phyloP scores from a whole-genome alignment of 2,113 vertebrate genomes.

The Pogona vitticeps region DNA sequence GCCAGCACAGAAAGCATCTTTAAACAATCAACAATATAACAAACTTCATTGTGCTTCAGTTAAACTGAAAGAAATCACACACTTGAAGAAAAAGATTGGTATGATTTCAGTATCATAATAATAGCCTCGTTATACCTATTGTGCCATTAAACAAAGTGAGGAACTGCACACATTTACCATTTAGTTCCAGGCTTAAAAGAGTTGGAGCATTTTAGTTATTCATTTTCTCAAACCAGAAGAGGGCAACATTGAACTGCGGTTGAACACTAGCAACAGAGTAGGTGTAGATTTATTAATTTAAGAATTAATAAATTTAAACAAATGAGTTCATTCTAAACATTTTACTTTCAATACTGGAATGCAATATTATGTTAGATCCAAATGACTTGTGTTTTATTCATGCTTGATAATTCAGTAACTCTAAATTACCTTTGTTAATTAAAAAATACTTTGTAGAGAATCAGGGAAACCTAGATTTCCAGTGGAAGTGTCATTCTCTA shows the following conservation, averaged over 20 bases:
- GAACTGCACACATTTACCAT: not conserved
- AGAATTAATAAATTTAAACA: slow-evolving; percentile 65
- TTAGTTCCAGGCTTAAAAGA: not conserved
- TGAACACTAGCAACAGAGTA: slow-evolving; percentile 53
- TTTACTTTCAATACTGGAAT: slow-evolving; percentile 37
- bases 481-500: not conserved
- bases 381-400: slow-evolving; percentile 40
- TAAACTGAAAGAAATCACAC: not conserved
- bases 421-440: slow-evolving; percentile 42
- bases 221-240: slow-evolving; percentile 67
- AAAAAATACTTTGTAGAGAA: not conserved
- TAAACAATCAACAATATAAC: not conserved
- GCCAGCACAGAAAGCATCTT: not conserved
- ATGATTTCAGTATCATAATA: not conserved
- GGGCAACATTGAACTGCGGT: slow-evolving; percentile 77
- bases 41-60: not conserved
- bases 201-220: not conserved
- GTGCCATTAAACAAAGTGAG: not conserved
- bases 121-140: not conserved
- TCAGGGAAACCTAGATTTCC: slow-evolving; percentile 2
- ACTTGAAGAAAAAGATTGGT: not conserved
- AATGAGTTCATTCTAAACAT: slow-evolving; percentile 58
- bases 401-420: slow-evolving; percentile 57
- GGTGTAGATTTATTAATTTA: slow-evolving; percentile 59
- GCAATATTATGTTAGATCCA: slow-evolving; percentile 39